These are phyloP conservation scores for Holotrichia oblita DNA, from an alignment of 1,140 invertebrate species.

Conservation along the genomic window DNA sequence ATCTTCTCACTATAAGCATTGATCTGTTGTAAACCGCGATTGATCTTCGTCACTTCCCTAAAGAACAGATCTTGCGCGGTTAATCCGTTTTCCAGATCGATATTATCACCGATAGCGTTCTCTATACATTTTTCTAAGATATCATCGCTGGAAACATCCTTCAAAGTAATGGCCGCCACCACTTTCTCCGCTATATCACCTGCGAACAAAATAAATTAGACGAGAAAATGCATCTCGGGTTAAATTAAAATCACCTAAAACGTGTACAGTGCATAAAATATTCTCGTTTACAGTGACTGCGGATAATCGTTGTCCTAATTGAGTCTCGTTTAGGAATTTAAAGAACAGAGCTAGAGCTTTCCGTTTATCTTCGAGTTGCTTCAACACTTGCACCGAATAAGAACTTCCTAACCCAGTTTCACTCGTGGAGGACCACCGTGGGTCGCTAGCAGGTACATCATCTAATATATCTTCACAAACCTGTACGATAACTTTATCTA, in stretches of 20 bases:
- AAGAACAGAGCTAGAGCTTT: constrained; percentile 78
- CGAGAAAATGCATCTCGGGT: background rate
- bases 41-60: constrained; percentile 70
- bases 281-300: constrained; percentile 61
- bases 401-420: constrained; percentile 68
- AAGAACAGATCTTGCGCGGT: constrained; percentile 78
- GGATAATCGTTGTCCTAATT: constrained; percentile 72
- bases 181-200: constrained; percentile 71
- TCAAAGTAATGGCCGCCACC: constrained; percentile 75
- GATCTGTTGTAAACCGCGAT: constrained; percentile 66
- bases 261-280: constrained; percentile 71
- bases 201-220: background rate
- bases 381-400: constrained; percentile 79
- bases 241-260: constrained; percentile 67
- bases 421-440: constrained; percentile 72
- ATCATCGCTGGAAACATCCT: constrained; percentile 72
- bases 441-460: constrained; percentile 89
- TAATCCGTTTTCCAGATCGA: constrained; percentile 65
- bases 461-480: constrained; percentile 85
- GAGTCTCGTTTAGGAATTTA: constrained; percentile 79
- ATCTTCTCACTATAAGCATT: constrained; percentile 65
- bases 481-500: constrained; percentile 75
- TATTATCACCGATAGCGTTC: constrained; percentile 64
- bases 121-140: constrained; percentile 65
- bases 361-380: constrained; percentile 88